Evolutionary conservation across 2,113 vertebrate species (phyloP).

Genomic region (Herpailurus yagouaroundi): DNA sequence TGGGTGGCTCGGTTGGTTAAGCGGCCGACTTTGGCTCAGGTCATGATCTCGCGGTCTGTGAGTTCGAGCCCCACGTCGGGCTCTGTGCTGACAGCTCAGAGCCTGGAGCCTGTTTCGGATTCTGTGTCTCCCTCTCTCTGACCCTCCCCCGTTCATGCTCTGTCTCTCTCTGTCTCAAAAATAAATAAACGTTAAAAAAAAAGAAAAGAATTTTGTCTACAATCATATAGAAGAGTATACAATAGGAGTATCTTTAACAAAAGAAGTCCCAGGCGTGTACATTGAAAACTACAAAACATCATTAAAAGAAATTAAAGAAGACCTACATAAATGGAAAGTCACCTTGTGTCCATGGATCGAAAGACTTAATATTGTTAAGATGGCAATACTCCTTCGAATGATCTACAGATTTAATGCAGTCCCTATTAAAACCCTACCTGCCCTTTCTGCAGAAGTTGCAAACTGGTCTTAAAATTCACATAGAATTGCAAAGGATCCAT

Average conservation of each 20-base stretch:
- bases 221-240: not conserved
- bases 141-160: too few species aligned
- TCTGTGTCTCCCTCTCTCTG: too few species aligned
- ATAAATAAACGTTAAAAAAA: too few species aligned
- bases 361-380: not conserved
- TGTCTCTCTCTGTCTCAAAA: too few species aligned
- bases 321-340: not conserved
- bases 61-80: too few species aligned
- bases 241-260: not conserved
- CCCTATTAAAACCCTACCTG: not conserved
- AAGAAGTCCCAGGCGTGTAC: not conserved
- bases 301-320: slow-evolving; percentile 5
- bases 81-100: too few species aligned
- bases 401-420: not conserved
- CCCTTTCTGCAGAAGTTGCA: not conserved
- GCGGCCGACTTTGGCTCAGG: too few species aligned
- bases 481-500: not conserved
- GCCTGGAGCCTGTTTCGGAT: too few species aligned
- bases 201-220: not conserved
- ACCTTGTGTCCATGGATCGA: not conserved
- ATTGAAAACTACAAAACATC: not conserved
- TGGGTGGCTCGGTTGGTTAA: too few species aligned
- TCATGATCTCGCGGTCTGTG: too few species aligned
- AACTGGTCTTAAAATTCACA: not conserved
- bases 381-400: not conserved